A percentile compares a stretch with the other conserved stretches of the same genome.
phyloP scores from a whole-genome alignment of 1,140 invertebrate genomes.

The Drosophila simulans region DNA sequence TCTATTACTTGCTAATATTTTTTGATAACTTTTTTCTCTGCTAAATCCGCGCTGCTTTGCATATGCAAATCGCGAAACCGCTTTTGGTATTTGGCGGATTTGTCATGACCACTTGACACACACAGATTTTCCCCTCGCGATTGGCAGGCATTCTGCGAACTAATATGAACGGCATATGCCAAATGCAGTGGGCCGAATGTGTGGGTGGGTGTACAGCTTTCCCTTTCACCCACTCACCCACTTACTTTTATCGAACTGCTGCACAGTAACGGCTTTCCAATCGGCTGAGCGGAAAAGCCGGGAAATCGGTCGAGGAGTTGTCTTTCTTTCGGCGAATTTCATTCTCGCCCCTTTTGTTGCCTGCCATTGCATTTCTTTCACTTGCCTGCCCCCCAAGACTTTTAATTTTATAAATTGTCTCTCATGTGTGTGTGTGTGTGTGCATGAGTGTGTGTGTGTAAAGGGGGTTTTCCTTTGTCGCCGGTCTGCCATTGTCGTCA shows the following conservation, averaged over 20 bases:
- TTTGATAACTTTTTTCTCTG: not conserved
- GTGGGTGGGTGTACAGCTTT: conserved; percentile 12
- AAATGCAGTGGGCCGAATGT: conserved; percentile 17
- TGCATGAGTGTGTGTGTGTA: not conserved
- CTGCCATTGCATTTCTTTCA: conserved; percentile 50
- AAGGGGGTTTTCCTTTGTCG: conserved; percentile 16
- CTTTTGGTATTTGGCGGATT: conserved; percentile 28
- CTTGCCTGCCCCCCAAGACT: conserved; percentile 42
- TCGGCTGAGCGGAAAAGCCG: conserved; percentile 41
- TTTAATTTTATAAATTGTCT: conserved; percentile 66
- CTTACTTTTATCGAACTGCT: conserved; percentile 52
- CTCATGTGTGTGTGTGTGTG: conserved; percentile 20
- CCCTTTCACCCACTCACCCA: conserved; percentile 10
- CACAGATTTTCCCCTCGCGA: conserved; percentile 5
- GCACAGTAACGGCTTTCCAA: conserved; percentile 62
- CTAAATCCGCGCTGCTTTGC: conserved; percentile 14
- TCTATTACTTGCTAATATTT: too few species aligned
- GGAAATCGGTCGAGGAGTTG: conserved; percentile 35
- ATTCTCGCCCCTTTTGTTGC: conserved; percentile 26
- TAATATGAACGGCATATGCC: conserved; percentile 44
- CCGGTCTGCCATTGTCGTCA: conserved; percentile 55
- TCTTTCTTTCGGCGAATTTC: conserved; percentile 18
- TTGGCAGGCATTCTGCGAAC: conserved; percentile 13
- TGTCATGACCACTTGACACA: conserved; percentile 49
- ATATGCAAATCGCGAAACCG: conserved; percentile 41